phyloP scores from a whole-genome alignment of 2,888 invertebrate species.

The Eristalis tenax region DNA sequence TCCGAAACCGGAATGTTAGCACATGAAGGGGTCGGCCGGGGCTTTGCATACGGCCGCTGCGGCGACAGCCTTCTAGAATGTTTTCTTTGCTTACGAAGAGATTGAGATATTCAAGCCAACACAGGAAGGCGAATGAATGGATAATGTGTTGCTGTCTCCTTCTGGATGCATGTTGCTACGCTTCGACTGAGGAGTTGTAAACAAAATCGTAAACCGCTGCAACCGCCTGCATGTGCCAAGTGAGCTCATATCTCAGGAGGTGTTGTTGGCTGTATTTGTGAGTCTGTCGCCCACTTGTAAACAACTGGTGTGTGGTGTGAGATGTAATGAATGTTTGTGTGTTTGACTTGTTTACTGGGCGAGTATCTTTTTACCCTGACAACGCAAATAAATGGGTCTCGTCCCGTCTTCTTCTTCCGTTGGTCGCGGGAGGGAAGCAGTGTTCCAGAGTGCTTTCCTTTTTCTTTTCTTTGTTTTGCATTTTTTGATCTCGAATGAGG shows the following conservation, averaged over 20 bases:
- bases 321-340: background rate
- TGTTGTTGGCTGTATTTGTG: background rate
- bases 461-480: background rate
- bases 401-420: background rate
- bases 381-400: background rate
- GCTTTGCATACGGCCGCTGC: background rate
- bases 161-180: conserved; percentile 26
- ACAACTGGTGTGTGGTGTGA: conserved; percentile 13
- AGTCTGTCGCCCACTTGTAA: background rate
- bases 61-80: background rate
- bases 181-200: conserved; percentile 3
- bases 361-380: conserved; percentile 11
- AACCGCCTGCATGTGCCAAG: background rate
- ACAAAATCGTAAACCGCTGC: conserved; percentile 26
- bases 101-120: background rate
- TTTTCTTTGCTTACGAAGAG: background rate
- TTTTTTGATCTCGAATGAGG: background rate
- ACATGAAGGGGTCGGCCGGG: conserved; percentile 36
- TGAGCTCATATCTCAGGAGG: too few relatives aligned
- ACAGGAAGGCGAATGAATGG: conserved; percentile 1
- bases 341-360: conserved; percentile 19
- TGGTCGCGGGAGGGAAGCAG: background rate
- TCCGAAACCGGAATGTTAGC: conserved; percentile 42
- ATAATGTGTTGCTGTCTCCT: background rate
- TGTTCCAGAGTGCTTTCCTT: background rate